Evolutionary conservation across 2,797 vertebrate genomes (phyloP).

Genomic region (Rhadinocentrus ornatus): DNA sequence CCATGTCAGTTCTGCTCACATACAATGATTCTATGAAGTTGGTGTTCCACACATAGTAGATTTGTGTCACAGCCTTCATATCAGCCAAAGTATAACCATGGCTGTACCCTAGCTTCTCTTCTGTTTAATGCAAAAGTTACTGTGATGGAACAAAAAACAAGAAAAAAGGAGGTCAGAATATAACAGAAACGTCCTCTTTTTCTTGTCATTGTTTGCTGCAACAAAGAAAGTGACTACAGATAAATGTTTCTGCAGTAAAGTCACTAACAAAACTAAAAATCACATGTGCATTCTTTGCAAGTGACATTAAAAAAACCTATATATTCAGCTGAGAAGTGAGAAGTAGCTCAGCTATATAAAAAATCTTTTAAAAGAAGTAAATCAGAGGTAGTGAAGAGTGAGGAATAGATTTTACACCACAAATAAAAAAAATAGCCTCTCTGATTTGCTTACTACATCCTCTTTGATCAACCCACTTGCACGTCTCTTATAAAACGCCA

Average conservation of each 20-base stretch:
- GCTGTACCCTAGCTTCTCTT: background rate
- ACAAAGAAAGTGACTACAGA: background rate
- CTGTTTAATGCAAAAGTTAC: conserved; percentile 4
- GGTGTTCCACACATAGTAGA: background rate
- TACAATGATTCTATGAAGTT: background rate
- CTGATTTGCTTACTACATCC: conserved; percentile 11
- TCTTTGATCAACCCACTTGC: conserved; percentile 16
- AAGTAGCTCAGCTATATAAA: background rate
- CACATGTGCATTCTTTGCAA: background rate
- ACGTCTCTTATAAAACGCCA: conserved; percentile 25
- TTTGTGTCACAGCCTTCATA: conserved; percentile 9
- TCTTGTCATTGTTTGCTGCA: background rate
- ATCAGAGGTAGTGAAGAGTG: conserved; percentile 1
- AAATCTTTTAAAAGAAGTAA: conserved; percentile 1
- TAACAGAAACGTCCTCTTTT: background rate
- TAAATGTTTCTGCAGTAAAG: background rate
- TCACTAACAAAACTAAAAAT: background rate
- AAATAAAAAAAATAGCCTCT: conserved; percentile 10
- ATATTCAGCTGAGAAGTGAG: background rate
- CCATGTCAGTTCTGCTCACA: background rate
- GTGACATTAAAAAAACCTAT: background rate
- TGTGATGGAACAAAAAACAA: background rate
- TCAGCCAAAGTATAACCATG: background rate
- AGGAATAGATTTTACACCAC: conserved; percentile 26
- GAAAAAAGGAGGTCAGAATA: background rate